Percentiles rank a stretch among this genome's conserved stretches.
Conservation (phyloP, 1,140 invertebrate species). For the Cotesia vestalis region DNA sequence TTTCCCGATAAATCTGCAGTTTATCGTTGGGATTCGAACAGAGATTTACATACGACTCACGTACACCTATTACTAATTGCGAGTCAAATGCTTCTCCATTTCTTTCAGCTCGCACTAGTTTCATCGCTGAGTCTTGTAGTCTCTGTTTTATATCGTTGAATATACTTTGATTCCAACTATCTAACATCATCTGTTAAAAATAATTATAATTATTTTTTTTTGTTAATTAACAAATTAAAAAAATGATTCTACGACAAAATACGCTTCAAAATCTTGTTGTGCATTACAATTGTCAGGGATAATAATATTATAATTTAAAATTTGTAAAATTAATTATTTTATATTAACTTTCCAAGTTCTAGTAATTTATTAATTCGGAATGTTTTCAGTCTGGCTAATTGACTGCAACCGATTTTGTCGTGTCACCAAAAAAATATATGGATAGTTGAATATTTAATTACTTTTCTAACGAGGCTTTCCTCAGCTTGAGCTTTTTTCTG, state of each 20-base stretch:
- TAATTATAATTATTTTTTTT: constrained; percentile 6
- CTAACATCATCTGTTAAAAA: constrained; percentile 86
- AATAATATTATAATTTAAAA: too few species aligned
- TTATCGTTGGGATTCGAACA: constrained; percentile 93
- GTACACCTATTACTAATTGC: constrained; percentile 94
- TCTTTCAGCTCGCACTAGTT: constrained; percentile 93
- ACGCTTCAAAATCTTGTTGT: too few species aligned
- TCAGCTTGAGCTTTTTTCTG: constrained; percentile 82
- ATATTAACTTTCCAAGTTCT: too few species aligned
- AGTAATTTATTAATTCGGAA: too few species aligned
- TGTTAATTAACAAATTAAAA: constrained; percentile 6
- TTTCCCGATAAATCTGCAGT: constrained; percentile 93
- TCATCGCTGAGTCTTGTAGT: constrained; percentile 96
- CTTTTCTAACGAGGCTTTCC: constrained; percentile 89
- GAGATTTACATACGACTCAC: constrained; percentile 97
- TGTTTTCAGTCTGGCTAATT: too few species aligned
- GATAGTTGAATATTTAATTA: constrained; percentile 9
- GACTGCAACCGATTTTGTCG: too few species aligned
- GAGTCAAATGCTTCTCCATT: constrained; percentile 98
- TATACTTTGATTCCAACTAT: constrained; percentile 98
- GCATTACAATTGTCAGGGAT: too few species aligned
- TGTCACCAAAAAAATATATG: too few species aligned
- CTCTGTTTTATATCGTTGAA: constrained; percentile 95
- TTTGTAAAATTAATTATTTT: too few species aligned
- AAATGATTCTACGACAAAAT: too few species aligned